Conservation (phyloP, 2,888 invertebrate species). For the Lithophane socia region DNA sequence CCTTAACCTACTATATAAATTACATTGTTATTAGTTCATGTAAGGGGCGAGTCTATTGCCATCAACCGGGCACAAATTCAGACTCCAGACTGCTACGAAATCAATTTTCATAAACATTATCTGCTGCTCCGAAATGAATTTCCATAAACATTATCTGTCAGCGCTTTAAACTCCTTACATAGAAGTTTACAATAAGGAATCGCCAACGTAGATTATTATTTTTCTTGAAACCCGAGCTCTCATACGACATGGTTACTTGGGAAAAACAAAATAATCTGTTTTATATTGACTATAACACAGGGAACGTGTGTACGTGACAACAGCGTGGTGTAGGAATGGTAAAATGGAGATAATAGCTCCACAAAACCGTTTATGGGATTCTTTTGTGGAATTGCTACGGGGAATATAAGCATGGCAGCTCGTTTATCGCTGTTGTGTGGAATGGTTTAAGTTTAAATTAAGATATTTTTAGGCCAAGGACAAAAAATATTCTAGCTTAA, state of each 20-base stretch:
- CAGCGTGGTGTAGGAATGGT: neutral
- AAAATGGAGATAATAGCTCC: constrained; percentile 51
- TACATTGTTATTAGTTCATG: too few species aligned
- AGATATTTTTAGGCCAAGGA: neutral
- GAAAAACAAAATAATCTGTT: constrained; percentile 65
- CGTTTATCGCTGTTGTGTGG: constrained; percentile 17
- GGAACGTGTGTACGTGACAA: constrained; percentile 46
- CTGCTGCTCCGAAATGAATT: neutral
- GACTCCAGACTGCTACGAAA: neutral
- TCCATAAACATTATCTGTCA: neutral
- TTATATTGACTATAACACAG: constrained; percentile 64
- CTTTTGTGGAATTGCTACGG: constrained; percentile 41
- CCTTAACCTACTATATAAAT: too few species aligned
- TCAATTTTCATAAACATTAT: neutral
- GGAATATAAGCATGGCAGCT: constrained; percentile 23
- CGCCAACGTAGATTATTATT: neutral
- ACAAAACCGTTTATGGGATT: constrained; percentile 41
- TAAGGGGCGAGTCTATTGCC: neutral
- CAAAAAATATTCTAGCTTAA: neutral
- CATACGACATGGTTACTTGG: constrained; percentile 20
- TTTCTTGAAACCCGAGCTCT: constrained; percentile 17
- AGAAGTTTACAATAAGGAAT: neutral
- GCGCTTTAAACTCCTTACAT: too few species aligned
- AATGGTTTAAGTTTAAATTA: constrained; percentile 31
- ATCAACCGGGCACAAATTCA: neutral